Percentiles rank a stretch among this genome's conserved stretches.
Conservation (phyloP, 2,888 invertebrate species). For the Elaeidobius kamerunicus region DNA sequence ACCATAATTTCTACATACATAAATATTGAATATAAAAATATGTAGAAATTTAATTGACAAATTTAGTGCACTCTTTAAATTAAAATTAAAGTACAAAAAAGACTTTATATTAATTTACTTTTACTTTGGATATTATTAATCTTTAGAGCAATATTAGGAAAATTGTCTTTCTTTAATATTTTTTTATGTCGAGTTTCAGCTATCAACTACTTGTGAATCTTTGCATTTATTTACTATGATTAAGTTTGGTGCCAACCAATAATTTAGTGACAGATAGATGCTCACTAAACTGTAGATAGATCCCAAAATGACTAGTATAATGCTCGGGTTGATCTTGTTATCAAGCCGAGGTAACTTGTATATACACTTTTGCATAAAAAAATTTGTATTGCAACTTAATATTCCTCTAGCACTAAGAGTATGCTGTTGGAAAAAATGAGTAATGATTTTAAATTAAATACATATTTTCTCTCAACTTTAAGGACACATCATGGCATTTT, state of each 20-base stretch:
- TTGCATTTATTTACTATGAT: slow-evolving; percentile 32
- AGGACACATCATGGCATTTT: not conserved
- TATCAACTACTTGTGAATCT: not conserved
- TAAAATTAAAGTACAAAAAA: slow-evolving; percentile 14
- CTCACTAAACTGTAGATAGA: slow-evolving; percentile 46
- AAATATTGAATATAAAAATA: not conserved
- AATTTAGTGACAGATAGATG: slow-evolving; percentile 43
- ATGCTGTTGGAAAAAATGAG: slow-evolving; percentile 22
- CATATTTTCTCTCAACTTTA: not conserved
- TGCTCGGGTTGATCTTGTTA: slow-evolving; percentile 14
- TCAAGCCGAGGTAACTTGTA: slow-evolving; percentile 31
- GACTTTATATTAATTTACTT: slow-evolving; percentile 8
- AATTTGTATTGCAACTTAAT: slow-evolving; percentile 34
- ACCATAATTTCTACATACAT: not conserved
- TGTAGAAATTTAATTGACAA: slow-evolving; percentile 5
- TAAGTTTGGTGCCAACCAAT: slow-evolving; percentile 44
- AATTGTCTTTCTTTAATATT: not conserved
- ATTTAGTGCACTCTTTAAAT: not conserved
- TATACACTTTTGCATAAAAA: slow-evolving; percentile 35
- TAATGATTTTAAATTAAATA: slow-evolving; percentile 15
- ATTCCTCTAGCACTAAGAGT: slow-evolving; percentile 29
- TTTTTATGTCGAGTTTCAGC: slow-evolving; percentile 1
- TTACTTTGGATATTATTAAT: slow-evolving; percentile 2
- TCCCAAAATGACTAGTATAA: slow-evolving; percentile 37
- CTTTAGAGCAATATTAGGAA: slow-evolving; percentile 10